phyloP scores from a whole-genome alignment of 2,113 vertebrate species.

The Scytalopus superciliaris region DNA sequence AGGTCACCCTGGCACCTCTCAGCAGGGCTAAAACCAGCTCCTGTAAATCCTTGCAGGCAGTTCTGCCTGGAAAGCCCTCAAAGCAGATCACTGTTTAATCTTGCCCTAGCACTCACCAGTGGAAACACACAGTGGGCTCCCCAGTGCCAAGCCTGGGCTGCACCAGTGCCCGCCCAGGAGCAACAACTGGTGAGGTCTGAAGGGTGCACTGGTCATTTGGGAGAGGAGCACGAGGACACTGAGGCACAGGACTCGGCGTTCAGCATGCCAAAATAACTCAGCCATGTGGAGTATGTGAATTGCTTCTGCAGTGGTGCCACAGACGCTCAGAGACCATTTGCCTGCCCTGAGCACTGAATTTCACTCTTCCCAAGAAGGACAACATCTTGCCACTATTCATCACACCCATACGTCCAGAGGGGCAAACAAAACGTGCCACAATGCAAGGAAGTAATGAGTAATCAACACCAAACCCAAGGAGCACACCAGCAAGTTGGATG shows the following conservation, averaged over 20 bases:
- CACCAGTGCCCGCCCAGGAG: background rate
- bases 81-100: background rate
- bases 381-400: background rate
- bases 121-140: background rate
- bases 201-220: rapidly evolving
- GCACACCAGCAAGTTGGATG: rapidly evolving
- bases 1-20: background rate
- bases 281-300: rapidly evolving
- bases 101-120: background rate
- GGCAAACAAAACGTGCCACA: background rate
- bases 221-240: background rate
- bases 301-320: rapidly evolving
- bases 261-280: background rate
- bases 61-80: background rate
- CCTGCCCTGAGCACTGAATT: rapidly evolving
- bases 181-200: background rate
- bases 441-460: background rate
- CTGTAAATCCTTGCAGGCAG: background rate
- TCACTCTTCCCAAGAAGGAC: background rate
- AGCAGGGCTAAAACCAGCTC: background rate
- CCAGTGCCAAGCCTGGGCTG: background rate
- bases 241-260: background rate
- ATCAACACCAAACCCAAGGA: background rate
- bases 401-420: background rate
- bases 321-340: background rate